Base-by-base conservation (phyloP, 2,888 invertebrate species). In the Trachelus tabidus region DNA sequence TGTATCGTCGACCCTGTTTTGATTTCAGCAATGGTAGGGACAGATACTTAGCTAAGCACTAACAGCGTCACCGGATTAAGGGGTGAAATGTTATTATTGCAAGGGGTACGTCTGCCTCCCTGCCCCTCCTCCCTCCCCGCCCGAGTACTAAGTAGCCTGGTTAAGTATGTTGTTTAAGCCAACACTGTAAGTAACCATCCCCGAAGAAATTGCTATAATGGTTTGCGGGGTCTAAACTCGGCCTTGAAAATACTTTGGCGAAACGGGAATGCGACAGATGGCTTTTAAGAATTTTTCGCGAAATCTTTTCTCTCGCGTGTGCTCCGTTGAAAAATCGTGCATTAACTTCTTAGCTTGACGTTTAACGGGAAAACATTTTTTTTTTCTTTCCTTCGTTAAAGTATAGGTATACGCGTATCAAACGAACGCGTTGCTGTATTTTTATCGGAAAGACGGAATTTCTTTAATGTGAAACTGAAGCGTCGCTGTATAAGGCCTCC, bases 111-210 rank as follows among this genome's bases (percentile, higher is more conserved):
- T 87, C 85, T 85, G 83, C 84, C 69, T 35, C 35, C 35, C 35
- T 12, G 35, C 35, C 34, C 11, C 11, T 34, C 75, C 81, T 83
- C 85, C 40, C 40, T 40, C 40, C 4, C 23, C 23, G 1, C 23
- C 83, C 83, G 84, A 84, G 88, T 87, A 86, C 89, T 90, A 91
- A 91, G 91, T 91, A 91, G 90, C 90, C 86, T 86, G 87, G 88
- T 89, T 91, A 91, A 91, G 91, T 91, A 90, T 91, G 91, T 91
- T 91, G 90, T 91, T 90, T 90, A 86, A 91, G 89, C 90, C 87
- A 91, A 91, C 91, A 90, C 85, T 86, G 89, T 85, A 88, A 90
- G 89, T 89, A 90, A 89, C 89, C 87, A 87, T 89, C 88, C 87
- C 83, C 86, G 81, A 86, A 88, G 89, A 89, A 89, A 88, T 88